Evolutionary conservation across 53 echinoderm and acorn worm species (phyloP).

Genomic region (Arbacia lixula): DNA sequence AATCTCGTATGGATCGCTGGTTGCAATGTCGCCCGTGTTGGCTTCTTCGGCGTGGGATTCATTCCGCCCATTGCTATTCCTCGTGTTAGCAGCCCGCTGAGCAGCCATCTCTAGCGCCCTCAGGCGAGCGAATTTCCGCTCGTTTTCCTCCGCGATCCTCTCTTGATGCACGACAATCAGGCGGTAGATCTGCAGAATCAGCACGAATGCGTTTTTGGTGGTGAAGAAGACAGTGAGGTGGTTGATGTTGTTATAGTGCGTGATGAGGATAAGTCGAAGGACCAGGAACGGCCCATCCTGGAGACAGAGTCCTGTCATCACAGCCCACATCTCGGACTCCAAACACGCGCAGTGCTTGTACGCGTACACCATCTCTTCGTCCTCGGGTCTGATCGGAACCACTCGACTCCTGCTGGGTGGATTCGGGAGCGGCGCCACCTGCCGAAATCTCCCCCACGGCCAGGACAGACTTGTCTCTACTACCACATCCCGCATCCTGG

Average conservation of each 20-base stretch:
- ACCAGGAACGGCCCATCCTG: constrained; percentile 93
- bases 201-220: constrained; percentile 82
- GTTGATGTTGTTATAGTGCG: constrained; percentile 68
- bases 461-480: constrained; percentile 35
- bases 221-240: constrained; percentile 90
- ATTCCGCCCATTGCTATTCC: background rate
- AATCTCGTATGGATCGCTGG: constrained; percentile 24
- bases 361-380: constrained; percentile 65
- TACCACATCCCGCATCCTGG: constrained; percentile 33
- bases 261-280: constrained; percentile 81
- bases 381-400: constrained; percentile 79
- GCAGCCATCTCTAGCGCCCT: constrained; percentile 34
- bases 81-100: background rate
- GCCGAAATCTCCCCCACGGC: constrained; percentile 54
- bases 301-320: constrained; percentile 68
- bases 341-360: constrained; percentile 77
- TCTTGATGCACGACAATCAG: constrained; percentile 71
- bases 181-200: constrained; percentile 82
- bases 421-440: constrained; percentile 27
- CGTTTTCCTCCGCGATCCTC: constrained; percentile 46
- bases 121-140: constrained; percentile 37
- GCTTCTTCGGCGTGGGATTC: background rate
- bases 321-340: constrained; percentile 91
- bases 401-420: constrained; percentile 35
- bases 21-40: background rate